Conservation (phyloP, 2,888 invertebrate species). For the Pristionchus exspectatus region DNA sequence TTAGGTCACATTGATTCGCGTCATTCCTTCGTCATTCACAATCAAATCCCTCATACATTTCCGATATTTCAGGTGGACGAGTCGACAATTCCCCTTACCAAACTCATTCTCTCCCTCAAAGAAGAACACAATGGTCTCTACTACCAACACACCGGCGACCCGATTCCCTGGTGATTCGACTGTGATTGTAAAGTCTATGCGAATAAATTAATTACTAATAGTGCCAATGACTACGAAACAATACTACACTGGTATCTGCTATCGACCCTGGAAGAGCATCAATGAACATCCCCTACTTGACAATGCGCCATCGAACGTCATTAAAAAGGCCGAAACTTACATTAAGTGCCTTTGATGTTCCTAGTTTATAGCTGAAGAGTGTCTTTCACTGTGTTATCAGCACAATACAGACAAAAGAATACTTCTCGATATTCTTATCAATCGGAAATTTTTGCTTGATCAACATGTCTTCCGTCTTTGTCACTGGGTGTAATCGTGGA, state of each 20-base stretch:
- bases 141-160: neutral
- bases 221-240: neutral
- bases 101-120: constrained; percentile 8
- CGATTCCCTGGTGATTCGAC: neutral
- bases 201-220: neutral
- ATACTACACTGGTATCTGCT: neutral
- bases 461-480: neutral
- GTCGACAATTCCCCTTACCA: neutral
- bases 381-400: neutral
- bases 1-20: too few relatives aligned
- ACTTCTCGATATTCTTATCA: neutral
- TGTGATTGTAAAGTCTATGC: neutral
- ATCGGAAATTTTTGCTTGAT: neutral
- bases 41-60: neutral
- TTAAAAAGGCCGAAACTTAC: neutral
- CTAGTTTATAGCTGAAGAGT: neutral
- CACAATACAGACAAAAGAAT: neutral
- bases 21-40: too few relatives aligned
- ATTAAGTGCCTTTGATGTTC: neutral
- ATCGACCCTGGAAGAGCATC: neutral
- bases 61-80: neutral
- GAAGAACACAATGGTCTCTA: constrained; percentile 21
- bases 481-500: constrained; percentile 29
- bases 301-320: neutral
- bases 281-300: neutral